A percentile compares a stretch with the other conserved stretches of the same genome.
Evolutionary conservation across 2,113 vertebrate genomes (phyloP).

Genomic region (Eolophus roseicapilla): DNA sequence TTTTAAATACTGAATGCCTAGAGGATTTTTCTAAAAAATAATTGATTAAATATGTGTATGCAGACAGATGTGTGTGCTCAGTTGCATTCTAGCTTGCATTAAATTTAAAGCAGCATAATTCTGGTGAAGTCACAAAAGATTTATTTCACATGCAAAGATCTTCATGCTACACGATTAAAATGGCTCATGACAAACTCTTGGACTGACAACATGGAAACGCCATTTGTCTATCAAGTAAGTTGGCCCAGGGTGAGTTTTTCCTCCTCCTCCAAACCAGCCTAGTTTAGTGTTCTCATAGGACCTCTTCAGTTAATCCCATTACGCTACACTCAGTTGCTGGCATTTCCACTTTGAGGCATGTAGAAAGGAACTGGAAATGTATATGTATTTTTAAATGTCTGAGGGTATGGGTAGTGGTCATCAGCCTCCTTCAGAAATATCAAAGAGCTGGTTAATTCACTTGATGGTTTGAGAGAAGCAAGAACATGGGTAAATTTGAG

Average conservation of each 20-base stretch:
- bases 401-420: not conserved
- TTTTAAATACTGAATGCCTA: not conserved
- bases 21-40: not conserved
- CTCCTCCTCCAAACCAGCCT: not conserved
- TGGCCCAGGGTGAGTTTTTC: not conserved
- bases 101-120: not conserved
- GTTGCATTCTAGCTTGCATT: not conserved
- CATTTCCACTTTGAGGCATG: not conserved
- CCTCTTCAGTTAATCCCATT: not conserved
- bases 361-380: not conserved
- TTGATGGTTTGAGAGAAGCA: not conserved
- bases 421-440: not conserved
- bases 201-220: not conserved
- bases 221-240: not conserved
- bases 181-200: not conserved
- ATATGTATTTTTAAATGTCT: not conserved
- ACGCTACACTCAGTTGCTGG: rapidly evolving
- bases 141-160: not conserved
- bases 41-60: not conserved
- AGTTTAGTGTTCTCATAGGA: not conserved
- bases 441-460: not conserved
- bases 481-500: not conserved
- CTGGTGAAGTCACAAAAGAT: not conserved
- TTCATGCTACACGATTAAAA: not conserved
- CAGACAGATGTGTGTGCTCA: rapidly evolving